A percentile compares a stretch with the other conserved stretches of the same genome.
These are phyloP conservation scores for Heteropelma amictum DNA, from an alignment of 2,888 invertebrate species.

Conservation along the genomic window DNA sequence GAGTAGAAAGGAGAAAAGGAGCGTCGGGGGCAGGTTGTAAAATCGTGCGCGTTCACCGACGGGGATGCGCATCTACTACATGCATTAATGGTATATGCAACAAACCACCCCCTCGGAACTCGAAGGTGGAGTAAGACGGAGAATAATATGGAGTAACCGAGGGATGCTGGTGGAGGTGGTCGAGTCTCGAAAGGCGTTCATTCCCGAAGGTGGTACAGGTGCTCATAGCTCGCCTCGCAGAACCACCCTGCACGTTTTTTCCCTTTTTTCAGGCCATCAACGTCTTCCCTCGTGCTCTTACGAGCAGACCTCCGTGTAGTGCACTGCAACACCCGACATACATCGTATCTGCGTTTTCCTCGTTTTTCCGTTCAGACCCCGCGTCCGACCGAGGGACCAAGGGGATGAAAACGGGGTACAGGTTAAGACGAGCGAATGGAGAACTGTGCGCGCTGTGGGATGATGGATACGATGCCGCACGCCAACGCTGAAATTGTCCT, in stretches of 20 bases:
- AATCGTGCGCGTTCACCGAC: conserved; percentile 47
- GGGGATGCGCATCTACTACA: conserved; percentile 41
- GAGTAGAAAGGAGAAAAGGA: conserved; percentile 51
- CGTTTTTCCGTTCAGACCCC: conserved; percentile 11
- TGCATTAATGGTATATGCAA: conserved; percentile 15
- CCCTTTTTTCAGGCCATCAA: conserved; percentile 22
- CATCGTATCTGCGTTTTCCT: conserved; percentile 31
- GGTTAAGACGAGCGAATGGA: conserved; percentile 52
- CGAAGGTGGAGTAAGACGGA: conserved; percentile 24
- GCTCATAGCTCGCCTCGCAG: conserved; percentile 51
- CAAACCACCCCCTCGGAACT: conserved; percentile 8
- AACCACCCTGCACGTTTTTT: conserved; percentile 46
- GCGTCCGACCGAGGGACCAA: background rate
- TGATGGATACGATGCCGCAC: conserved; percentile 63
- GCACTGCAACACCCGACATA: background rate
- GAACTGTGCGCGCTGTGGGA: conserved; percentile 40
- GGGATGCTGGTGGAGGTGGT: conserved; percentile 34
- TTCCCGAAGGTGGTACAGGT: conserved; percentile 49
- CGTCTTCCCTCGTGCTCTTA: conserved; percentile 8
- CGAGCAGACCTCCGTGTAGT: conserved; percentile 20
- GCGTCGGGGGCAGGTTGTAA: conserved; percentile 44
- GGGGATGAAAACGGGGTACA: conserved; percentile 42
- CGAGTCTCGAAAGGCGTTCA: conserved; percentile 53
- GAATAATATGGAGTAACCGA: conserved; percentile 29
- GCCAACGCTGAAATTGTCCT: conserved; percentile 50